Evolutionary conservation across 2,797 vertebrate species (phyloP).

Genomic region (Sebastes taczanowskii): DNA sequence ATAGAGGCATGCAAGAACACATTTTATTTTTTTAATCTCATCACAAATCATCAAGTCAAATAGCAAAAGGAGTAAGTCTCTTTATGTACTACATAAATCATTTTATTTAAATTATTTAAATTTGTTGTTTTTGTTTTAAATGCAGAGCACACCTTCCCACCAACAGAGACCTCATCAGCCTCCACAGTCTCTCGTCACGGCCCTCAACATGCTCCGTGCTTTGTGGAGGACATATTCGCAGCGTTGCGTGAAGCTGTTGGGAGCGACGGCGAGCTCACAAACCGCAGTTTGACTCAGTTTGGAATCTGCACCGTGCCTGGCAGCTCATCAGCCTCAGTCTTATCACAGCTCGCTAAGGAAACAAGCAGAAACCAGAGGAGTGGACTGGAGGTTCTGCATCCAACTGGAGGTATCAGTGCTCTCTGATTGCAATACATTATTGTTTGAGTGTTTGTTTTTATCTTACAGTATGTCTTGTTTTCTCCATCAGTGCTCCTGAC

Average conservation of each 20-base stretch:
- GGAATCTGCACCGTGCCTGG: conserved; percentile 64
- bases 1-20: too few relatives aligned
- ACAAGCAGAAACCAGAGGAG: conserved; percentile 1
- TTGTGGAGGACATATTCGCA: conserved; percentile 56
- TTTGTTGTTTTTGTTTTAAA: background rate
- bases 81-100: too few relatives aligned
- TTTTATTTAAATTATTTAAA: background rate
- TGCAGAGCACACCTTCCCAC: background rate
- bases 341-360: conserved; percentile 37
- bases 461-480: background rate
- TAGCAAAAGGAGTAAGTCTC: too few relatives aligned
- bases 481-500: conserved; percentile 32
- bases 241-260: conserved; percentile 48
- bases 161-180: background rate
- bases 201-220: conserved; percentile 23
- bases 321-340: background rate
- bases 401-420: conserved; percentile 58
- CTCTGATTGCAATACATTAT: background rate
- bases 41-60: too few relatives aligned
- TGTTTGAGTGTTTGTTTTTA: background rate
- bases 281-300: conserved; percentile 51
- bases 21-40: too few relatives aligned
- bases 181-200: background rate
- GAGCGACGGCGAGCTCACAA: conserved; percentile 20
- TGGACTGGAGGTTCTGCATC: conserved; percentile 49